A percentile compares a stretch with the other conserved stretches of the same genome.
Evolutionary conservation across 2,797 vertebrate genomes (phyloP).

Genomic region (Melopsittacus undulatus): DNA sequence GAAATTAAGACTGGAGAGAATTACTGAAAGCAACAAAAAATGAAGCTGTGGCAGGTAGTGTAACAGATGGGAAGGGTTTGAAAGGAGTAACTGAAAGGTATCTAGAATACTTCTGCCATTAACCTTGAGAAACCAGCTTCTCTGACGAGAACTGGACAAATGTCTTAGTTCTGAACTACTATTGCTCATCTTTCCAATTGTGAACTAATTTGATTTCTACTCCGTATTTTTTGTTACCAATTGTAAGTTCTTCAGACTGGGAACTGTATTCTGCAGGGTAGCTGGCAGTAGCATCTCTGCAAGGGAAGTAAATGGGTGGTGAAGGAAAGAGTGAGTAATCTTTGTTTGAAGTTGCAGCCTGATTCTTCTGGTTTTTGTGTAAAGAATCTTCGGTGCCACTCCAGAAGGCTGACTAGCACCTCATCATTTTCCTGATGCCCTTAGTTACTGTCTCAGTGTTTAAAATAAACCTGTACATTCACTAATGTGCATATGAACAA

Average conservation of each 20-base stretch:
- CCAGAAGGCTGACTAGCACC: not conserved
- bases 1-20: not conserved
- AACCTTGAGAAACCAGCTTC: not conserved
- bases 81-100: not conserved
- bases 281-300: not conserved
- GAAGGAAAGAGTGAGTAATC: not conserved
- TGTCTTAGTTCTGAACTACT: not conserved
- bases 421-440: not conserved
- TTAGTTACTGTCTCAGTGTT: not conserved
- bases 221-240: not conserved
- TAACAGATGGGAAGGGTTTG: not conserved
- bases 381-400: not conserved
- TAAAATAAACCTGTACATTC: not conserved
- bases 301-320: not conserved
- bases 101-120: not conserved
- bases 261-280: not conserved
- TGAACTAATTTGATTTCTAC: not conserved
- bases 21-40: not conserved
- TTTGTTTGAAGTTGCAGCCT: not conserved
- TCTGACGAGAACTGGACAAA: not conserved
- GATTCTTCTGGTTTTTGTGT: not conserved
- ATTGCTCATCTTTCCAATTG: accelerated
- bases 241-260: not conserved
- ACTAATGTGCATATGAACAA: not conserved
- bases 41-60: not conserved